Conservation (phyloP, 2,888 invertebrate genomes). For the Sipunculus nudus region DNA sequence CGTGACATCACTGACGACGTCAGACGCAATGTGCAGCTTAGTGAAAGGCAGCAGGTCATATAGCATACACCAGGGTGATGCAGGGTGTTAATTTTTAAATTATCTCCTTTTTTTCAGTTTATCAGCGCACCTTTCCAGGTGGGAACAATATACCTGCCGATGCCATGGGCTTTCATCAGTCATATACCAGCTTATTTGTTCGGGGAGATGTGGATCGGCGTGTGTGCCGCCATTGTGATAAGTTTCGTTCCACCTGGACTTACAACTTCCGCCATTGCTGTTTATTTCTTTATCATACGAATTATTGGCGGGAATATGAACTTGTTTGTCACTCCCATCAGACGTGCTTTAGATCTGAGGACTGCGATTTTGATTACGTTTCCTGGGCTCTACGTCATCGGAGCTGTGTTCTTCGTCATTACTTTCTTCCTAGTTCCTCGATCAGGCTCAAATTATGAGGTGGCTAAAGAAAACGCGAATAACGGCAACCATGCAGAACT, state of each 20-base stretch:
- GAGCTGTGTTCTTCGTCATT: constrained; percentile 16
- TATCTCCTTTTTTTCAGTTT: constrained; percentile 6
- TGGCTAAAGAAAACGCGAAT: too few species aligned
- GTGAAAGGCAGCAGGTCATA: too few species aligned
- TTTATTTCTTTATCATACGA: constrained; percentile 54
- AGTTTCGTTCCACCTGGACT: constrained; percentile 50
- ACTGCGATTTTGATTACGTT: constrained; percentile 22
- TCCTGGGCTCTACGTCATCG: constrained; percentile 28
- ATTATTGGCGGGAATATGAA: constrained; percentile 35
- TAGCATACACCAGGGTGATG: too few species aligned
- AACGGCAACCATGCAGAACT: too few species aligned
- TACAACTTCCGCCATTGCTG: constrained; percentile 47
- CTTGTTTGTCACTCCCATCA: constrained; percentile 27
- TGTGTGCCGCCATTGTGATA: constrained; percentile 49
- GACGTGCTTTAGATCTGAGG: constrained; percentile 6
- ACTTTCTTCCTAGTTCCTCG: too few species aligned
- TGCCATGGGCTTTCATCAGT: constrained; percentile 24
- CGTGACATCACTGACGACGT: too few species aligned
- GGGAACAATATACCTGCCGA: constrained; percentile 18
- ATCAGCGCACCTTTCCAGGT: constrained; percentile 23
- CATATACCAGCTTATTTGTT: constrained; percentile 27
- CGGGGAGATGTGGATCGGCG: constrained; percentile 56
- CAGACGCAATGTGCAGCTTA: too few species aligned
- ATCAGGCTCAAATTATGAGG: too few species aligned
- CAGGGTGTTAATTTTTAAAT: too few species aligned